Evolutionary conservation across 1,140 invertebrate species (phyloP).

Genomic region (Drosophila miranda): DNA sequence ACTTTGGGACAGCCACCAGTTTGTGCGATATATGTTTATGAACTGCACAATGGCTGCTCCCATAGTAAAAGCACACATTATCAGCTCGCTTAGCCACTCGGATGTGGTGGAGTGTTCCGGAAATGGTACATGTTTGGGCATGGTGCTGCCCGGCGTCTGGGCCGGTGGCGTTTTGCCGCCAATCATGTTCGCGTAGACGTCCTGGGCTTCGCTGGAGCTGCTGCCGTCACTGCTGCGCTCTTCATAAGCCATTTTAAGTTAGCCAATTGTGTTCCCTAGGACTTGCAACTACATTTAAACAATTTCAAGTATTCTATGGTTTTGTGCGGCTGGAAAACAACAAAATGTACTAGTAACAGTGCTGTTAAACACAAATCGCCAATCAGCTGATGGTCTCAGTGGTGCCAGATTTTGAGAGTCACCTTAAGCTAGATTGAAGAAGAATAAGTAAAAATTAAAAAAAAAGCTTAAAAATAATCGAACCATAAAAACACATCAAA

Average conservation of each 20-base stretch:
- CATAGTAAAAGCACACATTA: conserved; percentile 91
- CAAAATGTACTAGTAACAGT: conserved; percentile 2
- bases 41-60: conserved; percentile 92
- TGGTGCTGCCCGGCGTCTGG: conserved; percentile 50
- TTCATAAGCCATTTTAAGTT: conserved; percentile 54
- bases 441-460: too few species aligned
- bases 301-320: conserved; percentile 12
- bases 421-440: too few species aligned
- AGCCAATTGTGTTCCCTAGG: background rate
- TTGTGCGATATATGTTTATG: conserved; percentile 96
- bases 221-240: conserved; percentile 69
- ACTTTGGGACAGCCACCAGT: conserved; percentile 98
- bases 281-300: conserved; percentile 18
- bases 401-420: too few species aligned
- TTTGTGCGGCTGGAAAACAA: conserved; percentile 24
- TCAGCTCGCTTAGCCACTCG: conserved; percentile 92
- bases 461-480: too few species aligned
- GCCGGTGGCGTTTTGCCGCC: conserved; percentile 32
- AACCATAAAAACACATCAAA: too few species aligned
- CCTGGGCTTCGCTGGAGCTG: conserved; percentile 63
- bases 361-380: conserved; percentile 1
- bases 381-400: conserved; percentile 1
- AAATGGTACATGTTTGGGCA: conserved; percentile 92
- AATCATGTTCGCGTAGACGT: conserved; percentile 44
- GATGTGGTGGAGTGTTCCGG: conserved; percentile 92